Conservation (phyloP, 2,888 invertebrate genomes). For the Sinohyriopsis cumingii region DNA sequence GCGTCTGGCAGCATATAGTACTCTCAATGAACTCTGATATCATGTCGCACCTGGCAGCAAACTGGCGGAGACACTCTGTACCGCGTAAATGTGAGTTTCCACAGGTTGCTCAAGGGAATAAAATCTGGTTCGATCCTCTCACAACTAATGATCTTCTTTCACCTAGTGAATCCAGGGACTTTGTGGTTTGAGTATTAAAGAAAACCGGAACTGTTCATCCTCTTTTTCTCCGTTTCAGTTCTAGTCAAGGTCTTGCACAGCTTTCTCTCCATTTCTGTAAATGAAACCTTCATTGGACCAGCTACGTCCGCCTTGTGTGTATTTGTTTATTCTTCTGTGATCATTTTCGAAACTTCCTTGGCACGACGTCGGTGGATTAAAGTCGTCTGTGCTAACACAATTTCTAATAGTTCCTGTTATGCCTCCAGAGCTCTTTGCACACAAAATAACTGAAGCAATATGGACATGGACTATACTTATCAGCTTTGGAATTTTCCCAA, state of each 20-base stretch:
- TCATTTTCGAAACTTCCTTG: constrained; percentile 12
- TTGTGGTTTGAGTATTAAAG: neutral
- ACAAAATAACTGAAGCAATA: constrained; percentile 7
- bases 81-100: no score
- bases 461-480: constrained; percentile 5
- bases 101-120: constrained; percentile 1
- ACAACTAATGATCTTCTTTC: neutral
- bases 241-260: constrained; percentile 3
- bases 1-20: constrained; percentile 10
- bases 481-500: neutral
- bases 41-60: constrained; percentile 7
- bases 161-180: constrained; percentile 1
- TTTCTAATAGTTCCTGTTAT: neutral
- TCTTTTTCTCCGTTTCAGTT: constrained; percentile 7
- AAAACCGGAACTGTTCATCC: constrained; percentile 6
- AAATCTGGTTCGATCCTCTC: neutral
- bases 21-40: constrained; percentile 13
- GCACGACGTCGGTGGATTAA: constrained; percentile 10
- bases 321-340: neutral
- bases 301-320: neutral
- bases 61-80: no score
- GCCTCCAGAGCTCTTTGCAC: neutral
- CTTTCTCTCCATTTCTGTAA: constrained; percentile 1
- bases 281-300: neutral
- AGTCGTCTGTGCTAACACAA: constrained; percentile 4